Percentiles rank a stretch among this genome's conserved stretches.
Conservation (phyloP, 2,888 invertebrate genomes). For the Biston stratarius region DNA sequence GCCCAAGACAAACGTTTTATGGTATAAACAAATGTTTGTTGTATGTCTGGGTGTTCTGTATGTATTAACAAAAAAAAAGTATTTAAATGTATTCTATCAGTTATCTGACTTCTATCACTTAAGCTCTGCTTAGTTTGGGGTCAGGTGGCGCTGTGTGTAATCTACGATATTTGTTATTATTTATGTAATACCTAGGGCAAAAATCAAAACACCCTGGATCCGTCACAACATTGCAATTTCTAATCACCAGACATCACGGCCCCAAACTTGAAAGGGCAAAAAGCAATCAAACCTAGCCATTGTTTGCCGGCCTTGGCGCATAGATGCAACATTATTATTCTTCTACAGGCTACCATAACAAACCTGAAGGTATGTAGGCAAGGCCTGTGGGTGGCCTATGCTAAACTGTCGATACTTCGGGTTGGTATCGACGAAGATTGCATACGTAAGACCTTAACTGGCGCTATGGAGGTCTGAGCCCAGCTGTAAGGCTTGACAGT, state of each 20-base stretch:
- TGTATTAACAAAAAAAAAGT: too few relatives aligned
- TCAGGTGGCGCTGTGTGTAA: too few relatives aligned
- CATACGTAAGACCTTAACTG: constrained; percentile 61
- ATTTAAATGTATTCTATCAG: too few relatives aligned
- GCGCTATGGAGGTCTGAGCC: constrained; percentile 42
- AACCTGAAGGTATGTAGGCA: constrained; percentile 67
- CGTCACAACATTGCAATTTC: constrained; percentile 28
- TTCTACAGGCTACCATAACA: constrained; percentile 56
- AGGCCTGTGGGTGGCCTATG: constrained; percentile 70
- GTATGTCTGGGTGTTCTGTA: too few relatives aligned
- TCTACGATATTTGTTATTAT: too few relatives aligned
- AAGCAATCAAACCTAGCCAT: constrained; percentile 71
- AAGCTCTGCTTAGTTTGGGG: too few relatives aligned
- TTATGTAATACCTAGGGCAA: too few relatives aligned
- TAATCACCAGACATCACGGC: constrained; percentile 28
- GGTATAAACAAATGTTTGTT: too few relatives aligned
- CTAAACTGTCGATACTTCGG: constrained; percentile 59
- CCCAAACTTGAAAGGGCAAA: constrained; percentile 56
- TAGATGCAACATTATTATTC: constrained; percentile 74
- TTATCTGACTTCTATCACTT: too few relatives aligned
- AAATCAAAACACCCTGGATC: background rate
- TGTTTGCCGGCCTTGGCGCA: constrained; percentile 65
- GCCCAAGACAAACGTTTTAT: too few relatives aligned
- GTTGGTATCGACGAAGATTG: constrained; percentile 55
- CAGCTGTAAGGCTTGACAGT: constrained; percentile 3